Evolutionary conservation across 2,113 vertebrate genomes (phyloP).

Genomic region (Prietella phreatophila): DNA sequence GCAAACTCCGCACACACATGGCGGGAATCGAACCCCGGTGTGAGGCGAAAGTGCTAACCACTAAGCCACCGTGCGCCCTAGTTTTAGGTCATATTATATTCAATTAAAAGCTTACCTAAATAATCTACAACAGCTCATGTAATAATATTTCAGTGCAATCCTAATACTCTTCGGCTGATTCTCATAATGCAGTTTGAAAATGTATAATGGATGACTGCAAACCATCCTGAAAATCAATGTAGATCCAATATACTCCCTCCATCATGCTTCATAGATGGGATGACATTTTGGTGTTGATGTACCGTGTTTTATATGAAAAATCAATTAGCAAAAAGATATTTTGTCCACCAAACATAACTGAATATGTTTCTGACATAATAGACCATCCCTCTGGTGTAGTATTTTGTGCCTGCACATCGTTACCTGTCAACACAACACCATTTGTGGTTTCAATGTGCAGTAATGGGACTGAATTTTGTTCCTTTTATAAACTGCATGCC

Average conservation of each 20-base stretch:
- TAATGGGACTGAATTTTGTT: background rate
- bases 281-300: background rate
- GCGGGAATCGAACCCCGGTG: no score
- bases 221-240: background rate
- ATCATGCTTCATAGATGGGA: conserved; percentile 1
- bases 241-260: background rate
- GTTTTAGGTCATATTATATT: background rate
- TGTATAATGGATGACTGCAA: background rate
- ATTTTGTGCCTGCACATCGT: background rate
- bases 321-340: background rate
- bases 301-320: background rate
- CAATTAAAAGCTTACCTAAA: background rate
- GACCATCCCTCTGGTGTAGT: background rate
- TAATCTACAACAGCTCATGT: background rate
- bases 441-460: background rate
- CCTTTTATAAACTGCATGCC: background rate
- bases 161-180: background rate
- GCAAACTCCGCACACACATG: no score
- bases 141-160: background rate
- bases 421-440: background rate
- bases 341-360: background rate
- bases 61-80: no score
- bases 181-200: background rate
- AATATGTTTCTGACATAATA: background rate
- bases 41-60: no score